Evolutionary conservation across 2,888 invertebrate genomes (phyloP).

Genomic region (Acronicta aceris): DNA sequence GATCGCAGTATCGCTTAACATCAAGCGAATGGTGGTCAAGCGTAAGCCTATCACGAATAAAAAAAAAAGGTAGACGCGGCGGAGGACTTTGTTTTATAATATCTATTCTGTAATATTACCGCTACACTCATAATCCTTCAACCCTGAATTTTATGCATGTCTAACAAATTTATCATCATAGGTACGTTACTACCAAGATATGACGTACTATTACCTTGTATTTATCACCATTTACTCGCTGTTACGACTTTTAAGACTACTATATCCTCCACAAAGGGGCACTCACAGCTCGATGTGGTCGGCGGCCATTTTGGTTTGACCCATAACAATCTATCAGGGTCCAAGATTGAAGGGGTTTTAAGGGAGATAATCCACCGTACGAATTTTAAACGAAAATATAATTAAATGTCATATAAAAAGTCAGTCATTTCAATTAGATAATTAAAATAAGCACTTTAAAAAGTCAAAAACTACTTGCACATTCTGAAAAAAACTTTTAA

Average conservation of each 20-base stretch:
- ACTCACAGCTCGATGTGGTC: constrained; percentile 49
- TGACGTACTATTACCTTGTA: constrained; percentile 34
- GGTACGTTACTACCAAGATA: constrained; percentile 15
- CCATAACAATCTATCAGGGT: constrained; percentile 28
- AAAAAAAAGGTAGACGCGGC: too few relatives aligned
- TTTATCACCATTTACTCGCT: constrained; percentile 48
- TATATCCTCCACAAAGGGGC: constrained; percentile 44
- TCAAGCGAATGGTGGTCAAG: too few relatives aligned
- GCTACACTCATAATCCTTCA: background rate
- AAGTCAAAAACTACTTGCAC: too few relatives aligned
- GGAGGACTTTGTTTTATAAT: too few relatives aligned
- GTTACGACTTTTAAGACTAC: constrained; percentile 56
- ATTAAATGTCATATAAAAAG: background rate
- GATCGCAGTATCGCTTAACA: too few relatives aligned
- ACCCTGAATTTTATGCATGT: too few relatives aligned
- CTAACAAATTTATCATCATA: too few relatives aligned
- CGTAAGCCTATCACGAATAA: too few relatives aligned
- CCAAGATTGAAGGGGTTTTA: constrained; percentile 6
- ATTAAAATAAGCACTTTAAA: too few relatives aligned
- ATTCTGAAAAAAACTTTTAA: too few relatives aligned
- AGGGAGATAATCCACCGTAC: background rate
- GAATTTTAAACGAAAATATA: background rate
- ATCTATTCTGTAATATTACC: background rate
- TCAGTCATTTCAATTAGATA: too few relatives aligned
- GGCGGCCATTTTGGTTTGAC: constrained; percentile 41